Evolutionary conservation across 2,797 vertebrate species (phyloP).

Genomic region (Botia kubotai): DNA sequence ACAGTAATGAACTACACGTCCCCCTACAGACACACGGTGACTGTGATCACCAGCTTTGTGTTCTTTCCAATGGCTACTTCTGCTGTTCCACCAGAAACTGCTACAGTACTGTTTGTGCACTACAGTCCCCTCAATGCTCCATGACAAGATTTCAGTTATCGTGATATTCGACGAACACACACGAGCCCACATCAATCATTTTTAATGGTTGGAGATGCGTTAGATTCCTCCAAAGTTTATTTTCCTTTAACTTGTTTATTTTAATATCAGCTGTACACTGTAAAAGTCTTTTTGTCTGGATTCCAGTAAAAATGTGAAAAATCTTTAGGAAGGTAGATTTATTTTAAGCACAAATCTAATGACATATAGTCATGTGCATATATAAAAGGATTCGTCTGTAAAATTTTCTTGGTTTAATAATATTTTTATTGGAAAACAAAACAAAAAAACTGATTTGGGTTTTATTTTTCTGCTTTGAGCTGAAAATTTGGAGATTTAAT

Average conservation of each 20-base stretch:
- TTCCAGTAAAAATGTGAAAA: no score
- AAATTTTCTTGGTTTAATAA: no score
- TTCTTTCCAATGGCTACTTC: slow-evolving; percentile 49
- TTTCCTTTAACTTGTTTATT: slow-evolving; percentile 12
- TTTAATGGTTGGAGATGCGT: slow-evolving; percentile 28
- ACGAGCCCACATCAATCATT: slow-evolving; percentile 23
- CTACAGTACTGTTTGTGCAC: slow-evolving; percentile 50
- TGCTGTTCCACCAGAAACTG: slow-evolving; percentile 55
- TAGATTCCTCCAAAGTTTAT: slow-evolving; percentile 21
- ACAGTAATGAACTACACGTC: slow-evolving; percentile 4
- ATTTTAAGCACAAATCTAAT: no score
- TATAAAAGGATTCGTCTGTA: no score
- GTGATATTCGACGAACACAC: slow-evolving; percentile 10
- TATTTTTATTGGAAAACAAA: no score
- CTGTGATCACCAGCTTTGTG: slow-evolving; percentile 40
- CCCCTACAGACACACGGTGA: slow-evolving; percentile 46
- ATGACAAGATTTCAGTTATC: slow-evolving; percentile 40
- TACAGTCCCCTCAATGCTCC: slow-evolving; percentile 33
- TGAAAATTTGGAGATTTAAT: no score
- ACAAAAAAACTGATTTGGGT: no score
- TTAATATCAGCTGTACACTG: slow-evolving; percentile 15
- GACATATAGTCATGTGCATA: no score
- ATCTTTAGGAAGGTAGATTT: no score
- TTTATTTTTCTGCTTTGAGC: no score
- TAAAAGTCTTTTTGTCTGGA: no score